phyloP scores from a whole-genome alignment of 2,113 vertebrate genomes.

The Pantherophis guttatus region DNA sequence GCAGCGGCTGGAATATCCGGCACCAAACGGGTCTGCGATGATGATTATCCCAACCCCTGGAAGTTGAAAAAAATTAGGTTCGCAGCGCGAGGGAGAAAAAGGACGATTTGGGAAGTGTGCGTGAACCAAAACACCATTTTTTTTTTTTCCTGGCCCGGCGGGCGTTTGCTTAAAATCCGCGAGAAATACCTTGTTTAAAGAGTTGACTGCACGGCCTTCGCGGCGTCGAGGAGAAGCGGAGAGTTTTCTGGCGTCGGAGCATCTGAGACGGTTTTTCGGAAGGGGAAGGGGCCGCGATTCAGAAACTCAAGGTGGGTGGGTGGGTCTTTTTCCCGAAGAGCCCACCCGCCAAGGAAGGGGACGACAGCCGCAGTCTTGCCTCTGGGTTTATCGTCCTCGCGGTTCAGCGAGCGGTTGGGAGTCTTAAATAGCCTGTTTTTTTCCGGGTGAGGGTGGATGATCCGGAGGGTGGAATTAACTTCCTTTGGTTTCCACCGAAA shows the following conservation, averaged over 20 bases:
- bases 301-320: too few species aligned
- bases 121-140: too few species aligned
- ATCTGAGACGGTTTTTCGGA: not conserved
- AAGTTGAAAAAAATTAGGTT: not conserved
- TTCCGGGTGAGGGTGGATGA: not conserved
- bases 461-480: not conserved
- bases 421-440: not conserved
- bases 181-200: not conserved
- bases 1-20: conserved; percentile 4
- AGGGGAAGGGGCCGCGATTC: not conserved
- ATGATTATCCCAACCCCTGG: not conserved
- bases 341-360: not conserved
- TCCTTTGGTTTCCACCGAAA: not conserved
- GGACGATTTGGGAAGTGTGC: not conserved
- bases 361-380: too few species aligned
- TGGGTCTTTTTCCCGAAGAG: not conserved
- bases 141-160: not conserved
- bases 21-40: not conserved
- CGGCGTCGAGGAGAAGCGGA: not conserved
- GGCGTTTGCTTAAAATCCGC: conserved; percentile 28
- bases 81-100: not conserved
- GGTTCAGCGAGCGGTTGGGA: not conserved
- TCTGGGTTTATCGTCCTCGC: too few species aligned
- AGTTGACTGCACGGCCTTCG: not conserved
- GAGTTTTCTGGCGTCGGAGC: not conserved